Base-by-base conservation (phyloP, 2,888 invertebrate species). In the Aspidiotus destructor region DNA sequence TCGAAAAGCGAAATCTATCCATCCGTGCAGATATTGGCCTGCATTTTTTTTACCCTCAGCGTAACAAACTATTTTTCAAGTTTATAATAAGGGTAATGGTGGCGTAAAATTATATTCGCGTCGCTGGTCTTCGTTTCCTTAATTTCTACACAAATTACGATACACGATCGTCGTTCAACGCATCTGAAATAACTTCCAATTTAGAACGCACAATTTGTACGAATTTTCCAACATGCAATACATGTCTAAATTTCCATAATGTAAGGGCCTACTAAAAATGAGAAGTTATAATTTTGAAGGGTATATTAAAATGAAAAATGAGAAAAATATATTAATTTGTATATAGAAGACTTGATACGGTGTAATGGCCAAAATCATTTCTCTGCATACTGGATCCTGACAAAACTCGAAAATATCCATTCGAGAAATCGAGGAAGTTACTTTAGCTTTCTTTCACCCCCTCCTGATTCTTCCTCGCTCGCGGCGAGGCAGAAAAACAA, bases 361-460 rank as follows among this genome's bases (percentile, higher is more conserved):
- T n/a, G n/a, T n/a, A n/a, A n/a, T n/a, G n/a, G 60, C 53, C 52
- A 42, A 58, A 67, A 57, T 67, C 65, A 67, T 58, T 54, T 65
- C 65, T 57, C 58, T 65, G 58, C 62, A 48, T 48, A 16, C 7
- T 16, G 16, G 15, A 42, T n/a, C 40, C 40, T 41, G 6, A 60
- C 28, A 41, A 40, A 60, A 40, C 28, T n/a, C 54, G 41, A 40
- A 44, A 15, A 10, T 9, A 62, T 17, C 48, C 10, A 42, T 17
- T 16, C 11, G 52, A 40, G 16, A 42, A 1, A 42, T n/a, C 15
- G 41, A 42, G 9, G 11, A 7, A 41, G 57, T 57, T 55, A 64
- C 64, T 55, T 64, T 64, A 64, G 57, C 62, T 53, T 13, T 28
- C 41, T 53, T 16, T 41, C 41, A 28, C 28, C 15, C 41, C 52